A percentile compares a stretch with the other conserved stretches of the same genome.
phyloP scores from a whole-genome alignment of 2,888 invertebrate genomes.

The Stenichneumon culpator region DNA sequence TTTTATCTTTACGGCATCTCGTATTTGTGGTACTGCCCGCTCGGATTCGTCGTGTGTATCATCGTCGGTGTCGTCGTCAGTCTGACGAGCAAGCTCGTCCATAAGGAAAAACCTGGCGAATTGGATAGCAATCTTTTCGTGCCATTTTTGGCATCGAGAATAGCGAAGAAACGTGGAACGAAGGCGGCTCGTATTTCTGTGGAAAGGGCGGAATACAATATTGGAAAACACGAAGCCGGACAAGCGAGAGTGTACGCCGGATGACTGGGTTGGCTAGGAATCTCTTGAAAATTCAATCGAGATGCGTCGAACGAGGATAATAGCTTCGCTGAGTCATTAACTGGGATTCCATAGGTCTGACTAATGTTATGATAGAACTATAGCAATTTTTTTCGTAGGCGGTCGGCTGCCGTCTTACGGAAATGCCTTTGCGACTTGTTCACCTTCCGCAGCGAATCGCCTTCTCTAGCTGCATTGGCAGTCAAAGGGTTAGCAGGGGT shows the following conservation, averaged over 20 bases:
- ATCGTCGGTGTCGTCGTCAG: constrained; percentile 70
- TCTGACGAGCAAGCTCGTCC: constrained; percentile 56
- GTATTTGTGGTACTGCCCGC: constrained; percentile 81
- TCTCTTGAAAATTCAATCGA: not conserved
- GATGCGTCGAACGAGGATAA: not conserved
- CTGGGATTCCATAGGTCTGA: constrained; percentile 31
- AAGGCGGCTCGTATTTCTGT: constrained; percentile 5
- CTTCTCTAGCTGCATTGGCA: too few species aligned
- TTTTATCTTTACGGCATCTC: constrained; percentile 81
- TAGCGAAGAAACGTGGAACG: constrained; percentile 65
- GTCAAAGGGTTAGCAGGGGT: too few species aligned
- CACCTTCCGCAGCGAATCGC: not conserved
- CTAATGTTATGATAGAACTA: constrained; percentile 40
- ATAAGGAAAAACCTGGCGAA: constrained; percentile 57
- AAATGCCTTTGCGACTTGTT: constrained; percentile 52
- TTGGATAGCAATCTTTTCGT: constrained; percentile 76
- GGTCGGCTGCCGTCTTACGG: not conserved
- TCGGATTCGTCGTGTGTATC: constrained; percentile 76
- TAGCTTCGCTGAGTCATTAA: constrained; percentile 14
- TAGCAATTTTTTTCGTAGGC: not conserved
- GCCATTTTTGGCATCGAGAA: constrained; percentile 73
- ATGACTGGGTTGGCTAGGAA: not conserved
- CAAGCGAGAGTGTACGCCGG: constrained; percentile 44
- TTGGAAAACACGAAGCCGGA: constrained; percentile 43
- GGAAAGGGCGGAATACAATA: constrained; percentile 40